A percentile compares a stretch with the other conserved stretches of the same genome.
These are phyloP conservation scores for Urechis unicinctus DNA, from an alignment of 2,888 invertebrate species.

Conservation along the genomic window DNA sequence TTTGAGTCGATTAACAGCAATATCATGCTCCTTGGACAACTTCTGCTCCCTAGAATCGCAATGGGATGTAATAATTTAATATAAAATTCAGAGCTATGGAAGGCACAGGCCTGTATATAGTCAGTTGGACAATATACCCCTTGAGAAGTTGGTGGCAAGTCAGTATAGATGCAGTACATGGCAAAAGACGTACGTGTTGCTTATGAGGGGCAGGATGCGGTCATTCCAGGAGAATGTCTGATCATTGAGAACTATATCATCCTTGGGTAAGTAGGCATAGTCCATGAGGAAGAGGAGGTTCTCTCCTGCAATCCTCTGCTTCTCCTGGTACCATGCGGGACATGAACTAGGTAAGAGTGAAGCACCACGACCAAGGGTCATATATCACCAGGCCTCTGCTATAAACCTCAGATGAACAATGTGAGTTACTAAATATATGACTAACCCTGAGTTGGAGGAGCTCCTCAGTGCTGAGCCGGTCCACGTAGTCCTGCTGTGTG, in stretches of 20 bases:
- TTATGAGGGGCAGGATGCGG: constrained; percentile 44
- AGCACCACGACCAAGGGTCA: not conserved
- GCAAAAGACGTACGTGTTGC: constrained; percentile 46
- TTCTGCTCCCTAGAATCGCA: constrained; percentile 43
- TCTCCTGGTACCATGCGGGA: constrained; percentile 30
- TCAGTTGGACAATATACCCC: too few species aligned
- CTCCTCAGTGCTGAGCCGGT: constrained; percentile 39
- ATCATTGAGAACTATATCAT: constrained; percentile 43
- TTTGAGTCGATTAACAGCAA: constrained; percentile 34
- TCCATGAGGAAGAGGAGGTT: constrained; percentile 48
- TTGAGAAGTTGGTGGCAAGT: too few species aligned
- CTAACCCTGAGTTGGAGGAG: constrained; percentile 38
- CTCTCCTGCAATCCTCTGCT: constrained; percentile 43
- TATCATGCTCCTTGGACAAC: constrained; percentile 43
- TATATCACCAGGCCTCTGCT: not conserved
- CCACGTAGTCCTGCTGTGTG: constrained; percentile 43
- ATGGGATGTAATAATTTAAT: too few species aligned
- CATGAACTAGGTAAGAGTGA: not conserved
- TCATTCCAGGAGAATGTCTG: constrained; percentile 48
- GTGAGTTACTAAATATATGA: not conserved
- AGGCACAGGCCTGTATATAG: too few species aligned
- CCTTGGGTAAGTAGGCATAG: constrained; percentile 39
- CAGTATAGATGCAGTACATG: too few species aligned
- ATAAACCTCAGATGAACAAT: not conserved
- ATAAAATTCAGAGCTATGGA: too few species aligned